A percentile compares a stretch with the other conserved stretches of the same genome.
Conservation (phyloP, 2,113 vertebrate genomes). For the Chamaetylas fuelleborni region DNA sequence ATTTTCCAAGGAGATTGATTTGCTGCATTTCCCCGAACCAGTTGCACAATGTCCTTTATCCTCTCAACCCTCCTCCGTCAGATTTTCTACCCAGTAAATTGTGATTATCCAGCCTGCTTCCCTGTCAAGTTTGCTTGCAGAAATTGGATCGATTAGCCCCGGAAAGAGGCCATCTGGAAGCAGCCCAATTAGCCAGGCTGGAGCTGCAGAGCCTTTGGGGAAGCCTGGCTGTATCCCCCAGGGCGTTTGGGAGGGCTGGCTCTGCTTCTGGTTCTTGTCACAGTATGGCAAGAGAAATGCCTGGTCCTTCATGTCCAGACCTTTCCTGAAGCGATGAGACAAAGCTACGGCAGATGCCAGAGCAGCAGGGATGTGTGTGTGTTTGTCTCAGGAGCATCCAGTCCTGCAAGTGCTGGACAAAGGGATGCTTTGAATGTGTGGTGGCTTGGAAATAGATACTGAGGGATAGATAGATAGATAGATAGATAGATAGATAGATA, state of each 20-base stretch:
- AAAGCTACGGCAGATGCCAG: neutral
- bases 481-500: no score
- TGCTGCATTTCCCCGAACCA: neutral
- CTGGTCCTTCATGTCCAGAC: neutral
- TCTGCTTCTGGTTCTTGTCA: neutral
- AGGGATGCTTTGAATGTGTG: fast-evolving
- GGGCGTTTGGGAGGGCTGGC: neutral
- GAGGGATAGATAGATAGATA: neutral
- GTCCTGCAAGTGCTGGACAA: neutral
- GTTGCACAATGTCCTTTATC: neutral
- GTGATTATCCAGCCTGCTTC: conserved; percentile 21
- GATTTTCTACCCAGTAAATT: conserved; percentile 35
- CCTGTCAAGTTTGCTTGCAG: neutral
- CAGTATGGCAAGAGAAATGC: neutral
- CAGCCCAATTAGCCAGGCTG: neutral
- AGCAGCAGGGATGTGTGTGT: neutral
- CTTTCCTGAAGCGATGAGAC: neutral
- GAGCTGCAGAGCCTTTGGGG: neutral
- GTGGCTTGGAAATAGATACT: neutral
- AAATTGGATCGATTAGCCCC: conserved; percentile 53
- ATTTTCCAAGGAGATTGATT: neutral
- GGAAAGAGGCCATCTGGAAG: conserved; percentile 50
- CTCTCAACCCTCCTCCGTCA: neutral
- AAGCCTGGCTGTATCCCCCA: neutral
- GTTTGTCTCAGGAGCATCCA: neutral